A percentile compares a stretch with the other conserved stretches of the same genome.
Conservation (phyloP, 2,113 vertebrate genomes). For the Muntiacus muntjak region DNA sequence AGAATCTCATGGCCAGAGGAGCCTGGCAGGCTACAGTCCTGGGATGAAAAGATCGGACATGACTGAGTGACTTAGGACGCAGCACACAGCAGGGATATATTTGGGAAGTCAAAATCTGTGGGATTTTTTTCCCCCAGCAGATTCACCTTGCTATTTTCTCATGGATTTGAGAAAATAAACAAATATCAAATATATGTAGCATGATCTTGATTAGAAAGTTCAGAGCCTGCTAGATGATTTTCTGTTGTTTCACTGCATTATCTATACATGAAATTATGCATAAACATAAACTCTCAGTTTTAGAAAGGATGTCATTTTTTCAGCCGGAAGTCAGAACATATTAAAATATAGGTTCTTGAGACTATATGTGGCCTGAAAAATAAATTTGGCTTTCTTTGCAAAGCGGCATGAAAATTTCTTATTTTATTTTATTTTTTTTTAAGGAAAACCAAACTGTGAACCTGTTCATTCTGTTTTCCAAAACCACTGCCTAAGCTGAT, state of each 20-base stretch:
- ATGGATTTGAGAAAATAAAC: not conserved
- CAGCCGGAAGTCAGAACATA: not conserved
- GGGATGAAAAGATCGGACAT: accelerated
- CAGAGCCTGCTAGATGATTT: not conserved
- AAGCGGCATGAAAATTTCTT: not conserved
- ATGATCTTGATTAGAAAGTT: not conserved
- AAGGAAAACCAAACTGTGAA: not conserved
- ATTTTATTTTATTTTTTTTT: not conserved
- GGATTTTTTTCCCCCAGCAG: not conserved
- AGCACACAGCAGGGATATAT: not conserved
- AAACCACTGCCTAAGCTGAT: not conserved
- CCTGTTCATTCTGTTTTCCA: not conserved
- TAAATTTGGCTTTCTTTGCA: not conserved
- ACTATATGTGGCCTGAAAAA: not conserved
- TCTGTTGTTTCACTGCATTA: accelerated
- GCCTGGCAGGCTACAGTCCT: not conserved
- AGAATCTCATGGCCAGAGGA: not conserved
- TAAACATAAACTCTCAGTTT: not conserved
- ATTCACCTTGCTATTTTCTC: not conserved
- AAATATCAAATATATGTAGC: not conserved
- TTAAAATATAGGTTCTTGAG: not conserved
- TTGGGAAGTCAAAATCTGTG: not conserved
- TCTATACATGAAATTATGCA: not conserved
- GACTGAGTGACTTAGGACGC: not conserved
- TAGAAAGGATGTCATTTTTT: not conserved